These are phyloP conservation scores for Anthopleura sola DNA, from an alignment of 64 coral and sea anemone genomes.

Conservation along the genomic window DNA sequence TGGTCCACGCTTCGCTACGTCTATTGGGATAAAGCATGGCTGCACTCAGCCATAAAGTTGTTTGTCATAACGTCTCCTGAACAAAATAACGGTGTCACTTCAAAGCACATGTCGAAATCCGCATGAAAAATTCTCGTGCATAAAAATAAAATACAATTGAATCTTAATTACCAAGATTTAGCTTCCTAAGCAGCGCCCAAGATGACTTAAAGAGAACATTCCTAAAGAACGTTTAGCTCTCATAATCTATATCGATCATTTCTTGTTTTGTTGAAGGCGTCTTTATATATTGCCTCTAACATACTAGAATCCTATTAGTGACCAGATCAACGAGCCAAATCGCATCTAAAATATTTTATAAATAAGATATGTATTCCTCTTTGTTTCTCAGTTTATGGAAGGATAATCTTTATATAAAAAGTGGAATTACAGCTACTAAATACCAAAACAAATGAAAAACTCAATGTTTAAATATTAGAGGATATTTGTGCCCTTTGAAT, in stretches of 20 bases:
- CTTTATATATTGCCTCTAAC: background rate
- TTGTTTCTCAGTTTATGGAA: background rate
- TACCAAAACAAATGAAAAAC: background rate
- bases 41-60: constrained; percentile 4
- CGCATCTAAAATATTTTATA: background rate
- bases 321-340: background rate
- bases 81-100: background rate
- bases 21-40: constrained; percentile 14
- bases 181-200: background rate
- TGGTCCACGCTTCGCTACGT: background rate
- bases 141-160: background rate
- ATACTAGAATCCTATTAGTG: background rate
- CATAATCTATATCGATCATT: background rate
- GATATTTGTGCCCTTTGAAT: background rate
- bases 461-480: background rate
- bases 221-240: background rate
- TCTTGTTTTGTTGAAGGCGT: background rate
- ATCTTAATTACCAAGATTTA: background rate
- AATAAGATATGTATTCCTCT: background rate
- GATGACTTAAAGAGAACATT: background rate
- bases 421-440: background rate
- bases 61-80: background rate
- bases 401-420: constrained; percentile 3
- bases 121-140: background rate
- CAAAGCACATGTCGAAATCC: background rate